phyloP scores from a whole-genome alignment of 2,113 vertebrate genomes.

The Toxostoma redivivum region DNA sequence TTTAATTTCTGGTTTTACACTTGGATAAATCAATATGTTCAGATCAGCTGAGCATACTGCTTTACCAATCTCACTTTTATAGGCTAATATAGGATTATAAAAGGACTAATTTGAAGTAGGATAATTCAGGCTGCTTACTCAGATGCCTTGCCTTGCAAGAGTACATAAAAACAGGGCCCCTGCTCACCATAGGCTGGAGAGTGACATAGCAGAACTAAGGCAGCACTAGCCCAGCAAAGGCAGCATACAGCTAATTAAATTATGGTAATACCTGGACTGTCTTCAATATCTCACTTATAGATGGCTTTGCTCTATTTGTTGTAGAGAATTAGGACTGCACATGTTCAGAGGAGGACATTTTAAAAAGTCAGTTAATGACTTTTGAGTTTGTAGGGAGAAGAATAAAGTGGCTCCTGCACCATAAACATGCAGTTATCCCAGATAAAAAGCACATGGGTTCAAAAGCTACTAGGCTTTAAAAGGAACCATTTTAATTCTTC shows the following conservation, averaged over 20 bases:
- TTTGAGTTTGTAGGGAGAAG: neutral
- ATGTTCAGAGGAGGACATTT: neutral
- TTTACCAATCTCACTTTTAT: neutral
- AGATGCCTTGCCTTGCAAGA: neutral
- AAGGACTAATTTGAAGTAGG: neutral
- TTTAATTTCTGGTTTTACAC: neutral
- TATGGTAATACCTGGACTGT: neutral
- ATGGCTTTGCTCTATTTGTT: neutral
- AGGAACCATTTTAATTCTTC: neutral
- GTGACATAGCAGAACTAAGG: neutral
- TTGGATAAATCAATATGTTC: neutral
- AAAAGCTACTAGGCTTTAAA: neutral
- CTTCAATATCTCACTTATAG: neutral
- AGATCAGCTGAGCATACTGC: neutral
- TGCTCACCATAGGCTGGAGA: neutral
- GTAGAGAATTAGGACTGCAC: neutral
- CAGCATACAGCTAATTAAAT: neutral
- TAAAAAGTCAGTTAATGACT: neutral
- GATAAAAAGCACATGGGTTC: neutral
- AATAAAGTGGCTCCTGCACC: neutral
- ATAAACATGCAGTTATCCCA: neutral
- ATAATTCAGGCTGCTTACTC: neutral
- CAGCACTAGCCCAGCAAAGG: neutral
- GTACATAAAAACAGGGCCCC: neutral
- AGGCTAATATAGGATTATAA: neutral